A percentile compares a stretch with the other conserved stretches of the same genome.
Conservation (phyloP, 2,113 vertebrate genomes). For the Forbesichthys agassizii region DNA sequence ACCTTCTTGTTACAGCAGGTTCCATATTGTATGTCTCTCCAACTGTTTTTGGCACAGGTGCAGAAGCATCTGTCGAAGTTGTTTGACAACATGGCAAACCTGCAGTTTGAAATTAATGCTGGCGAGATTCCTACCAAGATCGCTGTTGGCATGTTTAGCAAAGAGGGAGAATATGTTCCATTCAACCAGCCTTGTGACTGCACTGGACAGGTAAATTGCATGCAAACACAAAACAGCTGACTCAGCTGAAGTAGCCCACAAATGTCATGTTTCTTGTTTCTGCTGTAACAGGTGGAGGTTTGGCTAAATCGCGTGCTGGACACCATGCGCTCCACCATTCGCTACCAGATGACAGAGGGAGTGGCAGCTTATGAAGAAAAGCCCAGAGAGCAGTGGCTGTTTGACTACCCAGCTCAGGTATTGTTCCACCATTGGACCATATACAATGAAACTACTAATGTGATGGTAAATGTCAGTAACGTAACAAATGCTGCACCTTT, state of each 20-base stretch:
- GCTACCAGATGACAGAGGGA: conserved; percentile 82
- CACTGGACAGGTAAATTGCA: conserved; percentile 77
- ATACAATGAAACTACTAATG: background rate
- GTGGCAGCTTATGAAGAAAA: conserved; percentile 89
- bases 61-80: conserved; percentile 86
- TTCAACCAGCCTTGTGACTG: conserved; percentile 85
- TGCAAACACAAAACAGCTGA: too few relatives aligned
- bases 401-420: conserved; percentile 73
- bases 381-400: conserved; percentile 86
- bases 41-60: conserved; percentile 65
- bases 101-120: conserved; percentile 79
- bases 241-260: too few relatives aligned
- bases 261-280: background rate
- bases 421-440: background rate
- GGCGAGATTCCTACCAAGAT: conserved; percentile 69
- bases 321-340: conserved; percentile 86
- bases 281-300: conserved; percentile 82
- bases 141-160: conserved; percentile 86
- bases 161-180: conserved; percentile 83
- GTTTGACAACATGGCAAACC: conserved; percentile 84
- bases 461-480: background rate
- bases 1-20: too few relatives aligned
- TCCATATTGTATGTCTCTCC: background rate
- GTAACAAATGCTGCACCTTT: background rate
- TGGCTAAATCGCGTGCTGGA: conserved; percentile 87